Base-by-base conservation (phyloP, 1,140 invertebrate genomes). In the Archivesica marissinica region DNA sequence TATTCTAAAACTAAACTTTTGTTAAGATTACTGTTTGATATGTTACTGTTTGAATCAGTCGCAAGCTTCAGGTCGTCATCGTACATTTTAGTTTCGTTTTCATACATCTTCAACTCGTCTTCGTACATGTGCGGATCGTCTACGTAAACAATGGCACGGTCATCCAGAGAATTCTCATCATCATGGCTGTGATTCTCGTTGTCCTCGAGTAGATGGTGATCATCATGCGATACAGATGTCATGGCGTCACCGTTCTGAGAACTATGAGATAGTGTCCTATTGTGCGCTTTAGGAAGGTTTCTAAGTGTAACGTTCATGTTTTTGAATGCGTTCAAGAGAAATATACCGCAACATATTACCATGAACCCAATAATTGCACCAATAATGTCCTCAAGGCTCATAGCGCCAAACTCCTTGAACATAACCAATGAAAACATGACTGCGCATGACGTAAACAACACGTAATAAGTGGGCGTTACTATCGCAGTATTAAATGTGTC, bases 401-500 rank as follows among this genome's bases (percentile, higher is more conserved):
- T 96, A 86, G 96, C 95, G 39, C 96, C 94, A 96, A 98, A 99
- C 94, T 99, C 98, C 89, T 94, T 93, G 77, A 92, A 94, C 66
- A 94, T 88, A 35, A 94, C 92, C 13, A 92, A 95, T 0, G 98
- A 99, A 0, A 97, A 97, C 28, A 97, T 94, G 81, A 99, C 97
- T 0, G 99, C 98, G 92, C 98, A 96, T 0, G 97, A 96, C 7
- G 98, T 99, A 92, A 99, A 99, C 94, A 99, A 97, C 0, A 99
- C 98, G 94, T 99, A 99, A 93, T 99, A 99, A 25, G 99, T 96
- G 0, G 99, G 98, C 0, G 98, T 99, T 0, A 99, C 98, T 88
- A 99, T 96, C 66, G 97, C 96, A 0, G 98, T 99, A 91, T 98
- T 98, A 92, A 99, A 99, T 75, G 98, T 96, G 93, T 99, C 99